A percentile compares a stretch with the other conserved stretches of the same genome.
Conservation (phyloP, 2,888 invertebrate genomes). For the Tuta absoluta region DNA sequence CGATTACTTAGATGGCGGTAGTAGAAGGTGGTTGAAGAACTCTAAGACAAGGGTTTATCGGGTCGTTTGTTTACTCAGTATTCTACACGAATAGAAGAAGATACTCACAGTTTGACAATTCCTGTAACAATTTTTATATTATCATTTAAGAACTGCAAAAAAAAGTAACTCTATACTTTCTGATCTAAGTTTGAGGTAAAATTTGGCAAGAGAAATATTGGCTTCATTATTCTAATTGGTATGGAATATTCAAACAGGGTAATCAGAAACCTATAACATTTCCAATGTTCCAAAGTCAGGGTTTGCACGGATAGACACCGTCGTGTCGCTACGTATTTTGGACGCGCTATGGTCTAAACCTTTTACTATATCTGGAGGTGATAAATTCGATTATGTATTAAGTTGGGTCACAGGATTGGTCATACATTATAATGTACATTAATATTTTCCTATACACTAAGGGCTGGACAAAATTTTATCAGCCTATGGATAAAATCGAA, state of each 20-base stretch:
- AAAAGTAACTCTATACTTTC: not conserved
- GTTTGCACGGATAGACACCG: not conserved
- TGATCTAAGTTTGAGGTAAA: not conserved
- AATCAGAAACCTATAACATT: constrained; percentile 1
- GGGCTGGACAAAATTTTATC: too few relatives aligned
- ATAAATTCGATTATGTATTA: not conserved
- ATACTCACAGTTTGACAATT: too few relatives aligned
- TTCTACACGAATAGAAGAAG: too few relatives aligned
- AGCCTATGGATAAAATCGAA: too few relatives aligned
- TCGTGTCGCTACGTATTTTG: not conserved
- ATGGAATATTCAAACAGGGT: not conserved
- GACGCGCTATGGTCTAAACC: not conserved
- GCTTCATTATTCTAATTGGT: not conserved
- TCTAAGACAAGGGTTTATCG: too few relatives aligned
- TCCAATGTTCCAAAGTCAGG: not conserved
- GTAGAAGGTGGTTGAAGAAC: too few relatives aligned
- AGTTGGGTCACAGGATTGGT: too few relatives aligned
- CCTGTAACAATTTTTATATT: too few relatives aligned
- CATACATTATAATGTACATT: too few relatives aligned
- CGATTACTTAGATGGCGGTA: too few relatives aligned
- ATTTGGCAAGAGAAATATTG: not conserved
- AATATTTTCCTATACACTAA: too few relatives aligned
- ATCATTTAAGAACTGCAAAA: not conserved
- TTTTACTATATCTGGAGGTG: not conserved
- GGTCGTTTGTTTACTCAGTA: too few relatives aligned